A percentile compares a stretch with the other conserved stretches of the same genome.
Conservation (phyloP, 2,888 invertebrate genomes). For the Petrolisthes cinctipes region DNA sequence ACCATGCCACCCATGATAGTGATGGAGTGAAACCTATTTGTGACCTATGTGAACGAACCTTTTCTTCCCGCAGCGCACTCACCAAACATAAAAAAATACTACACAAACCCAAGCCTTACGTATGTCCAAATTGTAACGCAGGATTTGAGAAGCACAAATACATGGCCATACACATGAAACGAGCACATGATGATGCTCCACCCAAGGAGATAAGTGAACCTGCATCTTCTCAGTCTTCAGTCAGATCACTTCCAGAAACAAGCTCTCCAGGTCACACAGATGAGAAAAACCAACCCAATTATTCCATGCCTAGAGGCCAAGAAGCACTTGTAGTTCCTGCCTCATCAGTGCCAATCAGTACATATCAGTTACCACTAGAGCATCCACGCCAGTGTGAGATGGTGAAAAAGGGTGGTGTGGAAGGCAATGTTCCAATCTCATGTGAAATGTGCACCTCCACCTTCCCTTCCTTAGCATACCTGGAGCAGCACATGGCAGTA, state of each 20-base stretch:
- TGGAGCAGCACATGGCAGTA: constrained; percentile 55
- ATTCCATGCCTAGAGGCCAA: not conserved
- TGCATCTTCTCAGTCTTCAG: not conserved
- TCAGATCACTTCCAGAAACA: not conserved
- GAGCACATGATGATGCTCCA: constrained; percentile 28
- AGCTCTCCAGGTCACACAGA: not conserved
- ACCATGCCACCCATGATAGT: constrained; percentile 40
- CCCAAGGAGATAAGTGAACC: constrained; percentile 6
- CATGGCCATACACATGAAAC: constrained; percentile 47
- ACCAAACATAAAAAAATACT: constrained; percentile 52
- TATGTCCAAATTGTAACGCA: constrained; percentile 40
- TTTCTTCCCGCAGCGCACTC: constrained; percentile 51
- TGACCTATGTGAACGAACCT: constrained; percentile 51
- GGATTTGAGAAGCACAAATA: constrained; percentile 49
- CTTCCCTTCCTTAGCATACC: constrained; percentile 44
- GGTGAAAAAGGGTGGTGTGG: not conserved
- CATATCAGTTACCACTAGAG: not conserved
- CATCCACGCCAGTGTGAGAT: not conserved
- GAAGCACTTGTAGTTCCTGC: not conserved
- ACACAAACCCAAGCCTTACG: constrained; percentile 50
- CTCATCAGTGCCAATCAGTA: not conserved
- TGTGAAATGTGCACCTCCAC: constrained; percentile 53
- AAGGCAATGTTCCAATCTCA: constrained; percentile 24
- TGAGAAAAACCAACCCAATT: constrained; percentile 17
- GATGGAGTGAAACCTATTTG: constrained; percentile 44